Base-by-base conservation (phyloP, 1,140 invertebrate species). In the Samia ricini region DNA sequence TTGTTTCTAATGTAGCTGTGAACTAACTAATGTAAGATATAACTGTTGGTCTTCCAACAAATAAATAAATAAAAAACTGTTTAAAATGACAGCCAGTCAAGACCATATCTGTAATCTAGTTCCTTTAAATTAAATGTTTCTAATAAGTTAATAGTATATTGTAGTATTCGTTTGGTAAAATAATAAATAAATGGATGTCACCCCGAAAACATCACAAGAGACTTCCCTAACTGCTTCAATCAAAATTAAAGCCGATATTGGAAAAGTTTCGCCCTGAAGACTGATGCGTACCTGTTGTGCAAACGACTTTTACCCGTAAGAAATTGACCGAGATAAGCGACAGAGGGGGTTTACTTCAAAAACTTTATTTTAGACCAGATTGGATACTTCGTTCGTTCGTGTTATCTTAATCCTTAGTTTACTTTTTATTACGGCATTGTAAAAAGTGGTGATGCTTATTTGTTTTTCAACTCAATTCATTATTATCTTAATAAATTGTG, bases 221-320 rank as follows among this genome's bases (percentile, higher is more conserved):
- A 42, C 22, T 42, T 21, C 15, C 42, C 20, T 24, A 59, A 58
- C 33, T 48, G 18, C 36, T 50, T 59, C 57, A 59, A 59, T 59
- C 57, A 59, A 59, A 59, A 59, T 59, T 59, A 24, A 59, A 59
- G 57, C 50, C 50, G 57, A 50, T 59, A 59, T 59, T 59, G 57
- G 57, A 59, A 59, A 59, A 59, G 42, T 59, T 59, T 59, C 22
- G 2, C 57, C n/a, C 2, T 50, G 36, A 26, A 59, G 48, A 59
- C 50, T 59, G 57, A 59, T 50, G 57, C 57, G 18, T 50, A 24
- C 21, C 22, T 23, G 57, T 42, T 21, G 8, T 59, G 50, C 20
- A 59, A 59, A 59, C 56, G 57, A 59, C 57, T 49, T n/a, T n/a
- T 42, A 49, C 57, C 50, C 50, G 42, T 59, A 59, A 59, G 57